phyloP scores from a whole-genome alignment of 2,888 invertebrate genomes.

The Synergus umbraculus region DNA sequence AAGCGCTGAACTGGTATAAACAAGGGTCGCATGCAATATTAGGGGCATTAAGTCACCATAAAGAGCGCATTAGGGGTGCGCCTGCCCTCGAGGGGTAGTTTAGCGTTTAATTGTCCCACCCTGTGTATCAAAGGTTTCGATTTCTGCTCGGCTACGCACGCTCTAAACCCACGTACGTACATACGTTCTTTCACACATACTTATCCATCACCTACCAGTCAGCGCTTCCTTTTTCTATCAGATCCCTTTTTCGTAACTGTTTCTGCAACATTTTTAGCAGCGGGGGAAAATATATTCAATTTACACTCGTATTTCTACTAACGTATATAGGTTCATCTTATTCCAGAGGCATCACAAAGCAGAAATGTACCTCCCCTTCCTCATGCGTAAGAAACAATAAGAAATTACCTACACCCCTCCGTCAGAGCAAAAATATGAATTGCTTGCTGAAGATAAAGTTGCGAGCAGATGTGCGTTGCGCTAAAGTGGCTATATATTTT shows the following conservation, averaged over 20 bases:
- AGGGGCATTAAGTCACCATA: constrained; percentile 77
- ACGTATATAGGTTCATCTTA: neutral
- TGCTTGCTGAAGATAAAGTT: neutral
- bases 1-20: constrained; percentile 75
- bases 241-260: constrained; percentile 25
- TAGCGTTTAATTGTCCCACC: constrained; percentile 77
- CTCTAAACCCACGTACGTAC: constrained; percentile 61
- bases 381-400: too few relatives aligned
- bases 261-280: neutral
- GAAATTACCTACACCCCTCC: too few relatives aligned
- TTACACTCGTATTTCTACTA: neutral
- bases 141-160: constrained; percentile 72
- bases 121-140: constrained; percentile 77
- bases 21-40: constrained; percentile 76
- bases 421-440: neutral
- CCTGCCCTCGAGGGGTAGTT: constrained; percentile 77
- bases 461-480: neutral
- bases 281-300: neutral
- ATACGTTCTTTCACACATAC: constrained; percentile 56
- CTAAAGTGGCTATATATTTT: neutral
- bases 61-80: constrained; percentile 76
- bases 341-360: too few relatives aligned
- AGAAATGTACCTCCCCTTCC: too few relatives aligned
- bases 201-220: constrained; percentile 43
- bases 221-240: constrained; percentile 9